Evolutionary conservation across 2,888 invertebrate genomes (phyloP), one percentile per base, ranked within the genome.

Genomic region (Steinernema hermaphroditum): DNA sequence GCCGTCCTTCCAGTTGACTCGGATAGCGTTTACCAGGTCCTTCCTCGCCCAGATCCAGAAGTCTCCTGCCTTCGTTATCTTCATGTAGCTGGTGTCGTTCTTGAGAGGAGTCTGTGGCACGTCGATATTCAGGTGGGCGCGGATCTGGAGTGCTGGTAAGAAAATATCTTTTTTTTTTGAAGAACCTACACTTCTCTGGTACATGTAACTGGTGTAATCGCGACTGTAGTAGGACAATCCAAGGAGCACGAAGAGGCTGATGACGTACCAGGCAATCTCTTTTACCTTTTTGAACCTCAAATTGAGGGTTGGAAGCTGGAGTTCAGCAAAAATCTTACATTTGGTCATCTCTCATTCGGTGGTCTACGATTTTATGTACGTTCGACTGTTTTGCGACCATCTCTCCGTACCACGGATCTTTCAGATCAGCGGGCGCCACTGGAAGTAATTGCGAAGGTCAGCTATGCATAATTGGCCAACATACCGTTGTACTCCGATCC

Each of bases 1-100:
- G 24, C 87, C 87, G 81, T 90, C 89, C 83, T 90, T 90, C 87
- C 89, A 89, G 29, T 84, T 83, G 16, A 85, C 87, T 49, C 88
- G 83, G 1, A 90, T 78, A 41, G 87, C 87, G 9, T 54, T 50
- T 2, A 77, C 72, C 16, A 80, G 68, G 1, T 76, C 74, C 14
- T 72, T 73, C n/a, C 71, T 44, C 2, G 80, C 72, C 82, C 82
- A 82, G 12, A 54, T 70, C 75, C 78, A 82, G 73, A 80, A 82
- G 22, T 80, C 78, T 16, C 74, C 74, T 0, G 76, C 69, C 1
- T 43, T 69, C 68, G 71, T 68, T 14, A 81, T 78, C 1, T 78
- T 75, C 77, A 77, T 74, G 68, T 80, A 81, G 1, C 76, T 32
- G 41, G 49, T 72, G 72, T 73, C 76, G 68, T 72, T 41, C 37